Base-by-base conservation (phyloP, 2,888 invertebrate genomes). In the Drosophila hawaiiensis region DNA sequence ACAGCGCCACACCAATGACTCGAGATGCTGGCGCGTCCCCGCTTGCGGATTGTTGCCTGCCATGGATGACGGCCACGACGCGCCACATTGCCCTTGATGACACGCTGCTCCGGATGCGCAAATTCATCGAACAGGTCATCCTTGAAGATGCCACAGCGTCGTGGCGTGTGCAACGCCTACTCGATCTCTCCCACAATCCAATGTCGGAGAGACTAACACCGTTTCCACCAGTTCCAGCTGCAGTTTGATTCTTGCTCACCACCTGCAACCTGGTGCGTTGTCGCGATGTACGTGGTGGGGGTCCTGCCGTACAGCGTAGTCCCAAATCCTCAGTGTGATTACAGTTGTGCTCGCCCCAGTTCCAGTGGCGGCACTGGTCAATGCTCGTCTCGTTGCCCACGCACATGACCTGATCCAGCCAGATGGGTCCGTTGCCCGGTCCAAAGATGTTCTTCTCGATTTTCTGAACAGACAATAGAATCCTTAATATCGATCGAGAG, bases 1-100 rank as follows among this genome's bases (percentile, higher is more conserved):
- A 96, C 95, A 0, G 96, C 97, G 0, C 97, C 97, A 85, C 97
- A 97, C 95, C 96, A 96, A 91, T 97, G 96, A 49, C 94, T 94
- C 1, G 95, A 94, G 82, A 94, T 94, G 37, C 94, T 94, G 56
- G 94, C 93, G 5, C 91, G 91, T 6, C 95, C 95, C 37, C 95
- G 94, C 0, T 95, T 94, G 72, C 96, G 94, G 64, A 97, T 94
- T 62, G 96, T 96, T 4, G 96, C 96, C 94, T 96, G 96, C 97
- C 97, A 97, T 4, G 97, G 97, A 92, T 96, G 96, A 22, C 95
- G 95, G 4, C 96, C 96, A 37, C 94, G 94, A 12, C 94, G 94
- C 0, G 96, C 95, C 16, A 94, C 90, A 29, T 94, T 94, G 6
- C 96, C 96, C 68, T 94, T 94, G 5, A 96, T 94, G 2, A 96